Base-by-base conservation (phyloP, 2,888 invertebrate genomes). In the Leptinotarsa haldemani region DNA sequence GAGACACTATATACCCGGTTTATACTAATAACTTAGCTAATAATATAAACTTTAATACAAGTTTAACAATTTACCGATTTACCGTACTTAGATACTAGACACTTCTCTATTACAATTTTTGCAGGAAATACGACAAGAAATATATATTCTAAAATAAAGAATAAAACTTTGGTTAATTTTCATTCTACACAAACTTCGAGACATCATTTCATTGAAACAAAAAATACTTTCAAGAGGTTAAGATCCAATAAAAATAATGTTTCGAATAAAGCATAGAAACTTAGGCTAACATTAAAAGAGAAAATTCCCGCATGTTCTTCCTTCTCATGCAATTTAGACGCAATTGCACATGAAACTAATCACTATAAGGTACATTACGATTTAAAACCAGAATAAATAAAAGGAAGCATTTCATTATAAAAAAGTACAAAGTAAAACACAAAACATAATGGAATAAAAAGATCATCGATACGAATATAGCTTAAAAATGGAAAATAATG, bases 21-120 rank as follows among this genome's bases (percentile, higher is more conserved):
- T 77, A 79, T 74, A 77, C 79, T 79, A 74, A 74, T 69, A 78
- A 77, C 74, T 77, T 77, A 77, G 73, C 73, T 71, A 73, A 69
- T 74, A 74, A 75, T 76, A 74, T 70, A 76, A 78, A 76, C 76
- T 77, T 77, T 71, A 74, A 75, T 69, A 77, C 52, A 75, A 78
- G 72, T 77, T 72, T 78, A 78, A 80, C 80, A 80, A 79, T 80
- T 76, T 76, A 80, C 81, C 81, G 80, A 73, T 78, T 78, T 79
- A 81, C 80, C 81, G 79, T 76, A 77, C 80, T 80, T 80, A 80
- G 50, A 74, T 77, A 74, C 77, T 80, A 81, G 58, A 77, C 74
- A 76, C 64, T 78, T 71, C 70, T 66, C 63, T 70, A 71, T 65
- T 61, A 61, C 65, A 71, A 71, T 20, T 56, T 70, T 77, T 66